Conservation (phyloP, 2,113 vertebrate genomes). For the Pachycephala philippinensis region DNA sequence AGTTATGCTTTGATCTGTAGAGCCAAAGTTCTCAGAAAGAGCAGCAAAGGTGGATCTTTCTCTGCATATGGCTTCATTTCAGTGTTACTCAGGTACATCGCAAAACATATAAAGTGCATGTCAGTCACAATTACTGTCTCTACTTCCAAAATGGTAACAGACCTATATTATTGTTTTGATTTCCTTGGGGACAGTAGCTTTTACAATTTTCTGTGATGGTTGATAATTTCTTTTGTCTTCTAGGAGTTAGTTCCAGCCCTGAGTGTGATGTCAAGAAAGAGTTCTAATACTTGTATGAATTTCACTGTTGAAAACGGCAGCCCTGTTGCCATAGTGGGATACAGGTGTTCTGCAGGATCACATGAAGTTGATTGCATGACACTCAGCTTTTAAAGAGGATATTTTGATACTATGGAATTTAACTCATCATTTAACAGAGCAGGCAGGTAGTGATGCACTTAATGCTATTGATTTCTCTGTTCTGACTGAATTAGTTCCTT, state of each 20-base stretch:
- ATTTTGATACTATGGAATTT: background rate
- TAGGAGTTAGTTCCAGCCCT: background rate
- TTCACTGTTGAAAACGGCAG: background rate
- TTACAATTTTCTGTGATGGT: background rate
- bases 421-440: background rate
- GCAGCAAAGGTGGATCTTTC: background rate
- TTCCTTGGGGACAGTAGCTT: background rate
- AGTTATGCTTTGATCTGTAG: background rate
- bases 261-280: background rate
- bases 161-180: background rate
- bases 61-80: background rate
- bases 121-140: background rate
- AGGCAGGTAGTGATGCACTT: background rate
- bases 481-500: background rate
- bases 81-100: fast-evolving
- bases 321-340: background rate
- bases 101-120: background rate
- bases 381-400: background rate
- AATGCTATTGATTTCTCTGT: background rate
- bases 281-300: background rate
- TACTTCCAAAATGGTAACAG: background rate
- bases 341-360: background rate
- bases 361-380: background rate
- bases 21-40: background rate
- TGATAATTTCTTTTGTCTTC: background rate